Percentiles rank a stretch among this genome's conserved stretches.
phyloP scores from a whole-genome alignment of 2,113 vertebrate genomes.

The Solea solea region DNA sequence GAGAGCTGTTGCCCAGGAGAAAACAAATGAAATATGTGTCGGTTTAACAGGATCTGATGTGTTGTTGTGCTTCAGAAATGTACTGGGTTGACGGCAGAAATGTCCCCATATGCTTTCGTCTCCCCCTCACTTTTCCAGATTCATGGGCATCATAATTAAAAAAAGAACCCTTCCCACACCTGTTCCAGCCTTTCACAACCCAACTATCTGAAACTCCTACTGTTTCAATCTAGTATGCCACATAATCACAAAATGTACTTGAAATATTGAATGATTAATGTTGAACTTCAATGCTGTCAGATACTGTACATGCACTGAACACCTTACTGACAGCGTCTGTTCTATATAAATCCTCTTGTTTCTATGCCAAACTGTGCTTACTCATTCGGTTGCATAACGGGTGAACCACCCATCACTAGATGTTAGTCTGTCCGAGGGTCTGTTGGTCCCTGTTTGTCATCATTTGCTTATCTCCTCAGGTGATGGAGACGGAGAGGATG shows the following conservation, averaged over 20 bases:
- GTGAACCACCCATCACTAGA: slow-evolving; percentile 34
- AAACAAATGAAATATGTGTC: slow-evolving; percentile 12
- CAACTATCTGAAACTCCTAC: no score
- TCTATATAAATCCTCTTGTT: slow-evolving; percentile 36
- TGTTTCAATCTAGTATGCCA: no score
- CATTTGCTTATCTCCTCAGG: slow-evolving; percentile 78
- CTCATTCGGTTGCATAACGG: slow-evolving; percentile 54
- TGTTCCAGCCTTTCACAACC: no score
- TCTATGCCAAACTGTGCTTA: slow-evolving; percentile 44
- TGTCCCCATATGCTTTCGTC: no score
- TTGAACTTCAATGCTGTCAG: no score
- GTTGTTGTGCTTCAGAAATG: no score
- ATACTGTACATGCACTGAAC: not conserved
- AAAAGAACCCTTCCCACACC: no score
- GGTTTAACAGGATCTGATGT: slow-evolving; percentile 2
- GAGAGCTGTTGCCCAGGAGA: slow-evolving; percentile 5
- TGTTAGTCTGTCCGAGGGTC: slow-evolving; percentile 59
- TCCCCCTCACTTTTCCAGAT: no score
- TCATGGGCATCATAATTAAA: no score
- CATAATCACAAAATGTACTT: no score
- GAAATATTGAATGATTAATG: no score
- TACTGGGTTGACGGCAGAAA: no score
- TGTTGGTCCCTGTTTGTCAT: slow-evolving; percentile 7
- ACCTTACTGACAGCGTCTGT: slow-evolving; percentile 6
- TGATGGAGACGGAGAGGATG: slow-evolving; percentile 99